Evolutionary conservation across 1,140 invertebrate species (phyloP), one percentile per base, ranked within the genome.

Genomic region (Meteorus sp.): DNA sequence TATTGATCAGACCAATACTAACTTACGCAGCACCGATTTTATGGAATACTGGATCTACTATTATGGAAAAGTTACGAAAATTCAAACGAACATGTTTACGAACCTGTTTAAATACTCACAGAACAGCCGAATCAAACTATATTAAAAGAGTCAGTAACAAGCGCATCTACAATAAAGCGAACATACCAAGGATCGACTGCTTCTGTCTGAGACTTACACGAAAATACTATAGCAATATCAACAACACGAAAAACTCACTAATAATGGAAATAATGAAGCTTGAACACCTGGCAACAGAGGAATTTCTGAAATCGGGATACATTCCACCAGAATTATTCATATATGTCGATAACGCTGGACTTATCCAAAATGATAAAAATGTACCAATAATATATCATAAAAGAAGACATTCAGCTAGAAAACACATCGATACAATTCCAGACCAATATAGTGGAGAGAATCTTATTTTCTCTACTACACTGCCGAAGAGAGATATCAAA

Each of bases 1-100:
- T 56, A 0, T 29, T 66, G 15, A 56, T 69, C 1, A 31, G 65
- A n/a, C 66, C 62, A 0, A 45, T 65, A 0, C 13, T 63, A 11
- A 64, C 20, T 1, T 52, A 37, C 5, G 50, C n/a, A 1, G n/a
- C 50, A 1, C 29, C 29, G 1, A 20, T 52, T 53, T 0, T 64
- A 60, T 59, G 60, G 8, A 56, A 62, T 11, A 15, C 56, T 2
- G 29, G 39, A 3, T 27, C 43, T 1, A 9, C 37, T n/a, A 4
- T 19, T 6, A 45, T 56, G 22, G 43, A 56, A 17, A 5, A 9
- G 5, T 6, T 37, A 2, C 47, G 55, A 58, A 1, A n/a, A 23
- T 47, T 58, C 3, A 45, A 58, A 25, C n/a, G 56, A 13, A 6
- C 13, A 20, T 39, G 35, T 15, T 11, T 39, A 39, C 13, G 35